Evolutionary conservation across 2,888 invertebrate species (phyloP).

Genomic region (Caenorhabditis virilis): DNA sequence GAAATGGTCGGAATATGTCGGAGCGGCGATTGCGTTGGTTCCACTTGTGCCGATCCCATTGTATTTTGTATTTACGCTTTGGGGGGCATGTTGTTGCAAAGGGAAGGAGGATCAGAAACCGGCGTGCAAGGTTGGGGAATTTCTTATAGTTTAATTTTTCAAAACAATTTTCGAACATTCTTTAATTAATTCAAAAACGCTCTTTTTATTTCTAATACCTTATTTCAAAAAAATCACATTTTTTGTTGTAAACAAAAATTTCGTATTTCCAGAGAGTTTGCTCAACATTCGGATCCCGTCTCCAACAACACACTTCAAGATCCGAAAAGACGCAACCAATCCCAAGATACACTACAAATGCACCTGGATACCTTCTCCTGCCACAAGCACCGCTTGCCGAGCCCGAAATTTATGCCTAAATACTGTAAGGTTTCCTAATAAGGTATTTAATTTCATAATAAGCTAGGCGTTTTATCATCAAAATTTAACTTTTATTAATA

Average conservation of each 20-base stretch:
- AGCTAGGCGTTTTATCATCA: too few relatives aligned
- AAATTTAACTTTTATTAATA: too few relatives aligned
- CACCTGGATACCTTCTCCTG: slow-evolving; percentile 68
- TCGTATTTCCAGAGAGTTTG: slow-evolving; percentile 59
- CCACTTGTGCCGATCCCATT: slow-evolving; percentile 67
- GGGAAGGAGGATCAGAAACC: slow-evolving; percentile 29
- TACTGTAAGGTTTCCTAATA: too few relatives aligned
- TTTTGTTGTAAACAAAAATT: background rate
- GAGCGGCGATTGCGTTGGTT: slow-evolving; percentile 61
- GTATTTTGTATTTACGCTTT: slow-evolving; percentile 57
- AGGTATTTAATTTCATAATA: too few relatives aligned
- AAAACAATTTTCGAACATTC: background rate
- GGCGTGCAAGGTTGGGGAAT: slow-evolving; percentile 26
- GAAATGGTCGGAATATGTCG: slow-evolving; percentile 62
- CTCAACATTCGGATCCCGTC: slow-evolving; percentile 58
- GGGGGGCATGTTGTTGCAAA: slow-evolving; percentile 55
- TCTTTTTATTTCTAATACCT: background rate
- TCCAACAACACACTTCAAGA: slow-evolving; percentile 38
- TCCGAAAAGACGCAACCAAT: slow-evolving; percentile 41
- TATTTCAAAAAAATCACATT: background rate
- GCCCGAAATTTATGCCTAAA: slow-evolving; percentile 40
- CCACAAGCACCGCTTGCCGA: slow-evolving; percentile 66
- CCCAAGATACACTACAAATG: slow-evolving; percentile 59
- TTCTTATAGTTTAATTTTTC: background rate
- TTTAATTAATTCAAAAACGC: background rate